A percentile compares a stretch with the other conserved stretches of the same genome.
These are phyloP conservation scores for Carapus acus DNA, from an alignment of 2,797 vertebrate genomes.

Conservation along the genomic window DNA sequence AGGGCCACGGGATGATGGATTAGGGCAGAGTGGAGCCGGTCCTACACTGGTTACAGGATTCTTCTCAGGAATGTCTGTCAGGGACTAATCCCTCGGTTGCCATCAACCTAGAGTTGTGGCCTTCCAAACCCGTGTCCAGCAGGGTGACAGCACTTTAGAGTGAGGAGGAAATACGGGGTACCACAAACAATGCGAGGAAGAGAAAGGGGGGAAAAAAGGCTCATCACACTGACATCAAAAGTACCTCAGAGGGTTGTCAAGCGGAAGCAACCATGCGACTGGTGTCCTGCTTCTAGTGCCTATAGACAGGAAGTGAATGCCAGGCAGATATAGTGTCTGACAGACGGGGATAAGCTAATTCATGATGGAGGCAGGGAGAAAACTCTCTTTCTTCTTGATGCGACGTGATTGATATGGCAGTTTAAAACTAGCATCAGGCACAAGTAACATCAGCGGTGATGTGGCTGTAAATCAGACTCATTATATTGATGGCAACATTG, in stretches of 20 bases:
- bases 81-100: constrained; percentile 50
- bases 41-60: constrained; percentile 26
- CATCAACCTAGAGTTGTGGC: constrained; percentile 52
- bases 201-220: constrained; percentile 63
- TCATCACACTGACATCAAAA: constrained; percentile 64
- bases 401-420: constrained; percentile 63
- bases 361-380: constrained; percentile 49
- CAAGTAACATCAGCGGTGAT: constrained; percentile 58
- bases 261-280: constrained; percentile 60
- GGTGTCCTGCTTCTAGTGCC: constrained; percentile 48
- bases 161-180: constrained; percentile 45
- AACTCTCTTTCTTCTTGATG: constrained; percentile 55
- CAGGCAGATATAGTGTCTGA: constrained; percentile 46
- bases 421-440: constrained; percentile 63
- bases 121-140: constrained; percentile 57
- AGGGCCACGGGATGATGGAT: constrained; percentile 61
- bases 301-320: constrained; percentile 61
- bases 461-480: constrained; percentile 57
- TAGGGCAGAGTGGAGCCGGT: constrained; percentile 48
- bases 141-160: constrained; percentile 50
- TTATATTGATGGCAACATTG: constrained; percentile 39
- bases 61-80: constrained; percentile 52
- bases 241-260: constrained; percentile 71
- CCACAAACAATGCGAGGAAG: constrained; percentile 36
- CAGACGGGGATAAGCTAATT: constrained; percentile 60